Conservation (phyloP, 2,888 invertebrate genomes). For the Seladonia tumulorum region DNA sequence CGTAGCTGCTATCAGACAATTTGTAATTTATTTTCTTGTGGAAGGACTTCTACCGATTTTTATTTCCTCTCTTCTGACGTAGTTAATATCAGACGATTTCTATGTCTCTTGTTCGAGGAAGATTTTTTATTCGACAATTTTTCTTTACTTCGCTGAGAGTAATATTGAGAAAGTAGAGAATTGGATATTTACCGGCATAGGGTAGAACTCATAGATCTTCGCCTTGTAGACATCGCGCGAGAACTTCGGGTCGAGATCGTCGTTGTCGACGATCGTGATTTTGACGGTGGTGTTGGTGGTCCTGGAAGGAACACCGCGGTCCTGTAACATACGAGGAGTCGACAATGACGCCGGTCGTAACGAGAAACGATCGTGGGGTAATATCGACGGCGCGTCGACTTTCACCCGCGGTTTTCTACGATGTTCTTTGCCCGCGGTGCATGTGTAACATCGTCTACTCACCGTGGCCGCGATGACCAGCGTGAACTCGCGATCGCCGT, state of each 20-base stretch:
- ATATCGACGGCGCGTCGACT: slow-evolving; percentile 26
- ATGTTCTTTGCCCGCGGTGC: not conserved
- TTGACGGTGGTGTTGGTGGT: slow-evolving; percentile 90
- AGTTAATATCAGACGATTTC: not conserved
- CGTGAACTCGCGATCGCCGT: slow-evolving; percentile 91
- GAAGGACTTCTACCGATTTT: not conserved
- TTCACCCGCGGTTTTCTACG: slow-evolving; percentile 37
- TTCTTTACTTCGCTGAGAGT: not conserved
- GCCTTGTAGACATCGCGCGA: slow-evolving; percentile 92
- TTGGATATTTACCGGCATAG: slow-evolving; percentile 87
- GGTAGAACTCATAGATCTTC: slow-evolving; percentile 93
- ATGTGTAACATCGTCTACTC: slow-evolving; percentile 76
- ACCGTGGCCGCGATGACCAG: slow-evolving; percentile 92
- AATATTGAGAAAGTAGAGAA: not conserved
- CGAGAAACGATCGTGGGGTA: not conserved
- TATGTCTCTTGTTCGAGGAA: not conserved
- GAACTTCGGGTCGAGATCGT: slow-evolving; percentile 93
- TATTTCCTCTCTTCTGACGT: too few relatives aligned
- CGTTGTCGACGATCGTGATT: slow-evolving; percentile 91
- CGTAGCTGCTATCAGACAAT: too few relatives aligned
- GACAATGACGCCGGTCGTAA: slow-evolving; percentile 25
- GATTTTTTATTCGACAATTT: too few relatives aligned
- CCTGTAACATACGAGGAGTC: slow-evolving; percentile 85
- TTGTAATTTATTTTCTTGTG: not conserved
- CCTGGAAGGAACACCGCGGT: slow-evolving; percentile 92